Percentiles rank a stretch among this genome's conserved stretches.
Conservation (phyloP, 2,888 invertebrate species). For the Rotaria socialis region DNA sequence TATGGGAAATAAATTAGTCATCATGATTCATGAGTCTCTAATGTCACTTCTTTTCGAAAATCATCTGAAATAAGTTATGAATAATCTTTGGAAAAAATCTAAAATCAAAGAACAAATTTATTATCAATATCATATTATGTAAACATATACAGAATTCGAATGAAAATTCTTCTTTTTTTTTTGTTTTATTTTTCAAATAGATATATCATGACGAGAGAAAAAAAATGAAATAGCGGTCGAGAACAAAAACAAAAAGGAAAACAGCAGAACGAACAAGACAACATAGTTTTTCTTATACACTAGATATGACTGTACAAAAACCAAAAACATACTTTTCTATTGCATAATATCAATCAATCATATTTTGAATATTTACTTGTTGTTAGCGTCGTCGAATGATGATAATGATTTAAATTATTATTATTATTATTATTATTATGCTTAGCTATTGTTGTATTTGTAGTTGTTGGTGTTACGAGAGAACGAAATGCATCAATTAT, state of each 20-base stretch:
- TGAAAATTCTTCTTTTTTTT: background rate
- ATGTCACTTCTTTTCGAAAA: background rate
- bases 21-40: too few species aligned
- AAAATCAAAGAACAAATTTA: background rate
- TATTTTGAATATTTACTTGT: constrained; percentile 7
- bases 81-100: background rate
- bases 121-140: background rate
- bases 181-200: background rate
- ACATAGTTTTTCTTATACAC: background rate
- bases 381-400: background rate
- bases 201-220: constrained; percentile 6
- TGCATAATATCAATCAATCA: background rate
- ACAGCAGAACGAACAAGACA: background rate
- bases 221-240: background rate
- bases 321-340: background rate
- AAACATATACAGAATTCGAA: too few species aligned
- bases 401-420: background rate
- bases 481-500: constrained; percentile 35
- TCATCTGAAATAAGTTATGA: background rate
- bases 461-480: background rate
- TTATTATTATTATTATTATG: too few species aligned
- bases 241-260: background rate
- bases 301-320: background rate
- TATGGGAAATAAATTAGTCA: too few species aligned
- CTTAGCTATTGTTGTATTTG: background rate